phyloP scores from a whole-genome alignment of 1,140 invertebrate genomes.

The Bombus waltoni region DNA sequence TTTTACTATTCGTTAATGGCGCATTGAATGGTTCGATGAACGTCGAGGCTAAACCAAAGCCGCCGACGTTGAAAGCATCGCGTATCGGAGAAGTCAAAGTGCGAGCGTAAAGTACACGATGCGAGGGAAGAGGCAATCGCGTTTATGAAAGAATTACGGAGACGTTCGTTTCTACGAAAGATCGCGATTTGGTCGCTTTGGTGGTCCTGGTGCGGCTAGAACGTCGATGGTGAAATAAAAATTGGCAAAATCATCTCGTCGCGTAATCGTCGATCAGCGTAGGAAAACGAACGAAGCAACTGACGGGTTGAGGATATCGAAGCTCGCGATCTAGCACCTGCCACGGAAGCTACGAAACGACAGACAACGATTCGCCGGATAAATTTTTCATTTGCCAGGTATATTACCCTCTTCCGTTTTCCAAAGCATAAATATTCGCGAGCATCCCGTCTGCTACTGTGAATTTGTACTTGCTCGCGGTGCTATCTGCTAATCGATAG shows the following conservation, averaged over 20 bases:
- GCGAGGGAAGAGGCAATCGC: not conserved
- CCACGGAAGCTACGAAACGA: not conserved
- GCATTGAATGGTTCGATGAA: not conserved
- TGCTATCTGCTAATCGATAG: constrained; percentile 66
- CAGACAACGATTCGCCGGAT: constrained; percentile 16
- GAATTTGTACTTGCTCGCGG: constrained; percentile 62
- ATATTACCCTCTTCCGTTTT: constrained; percentile 40
- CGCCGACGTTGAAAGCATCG: not conserved
- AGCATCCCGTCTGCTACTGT: constrained; percentile 34
- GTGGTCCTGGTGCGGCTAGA: no score
- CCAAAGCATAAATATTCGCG: constrained; percentile 61
- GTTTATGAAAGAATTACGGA: not conserved
- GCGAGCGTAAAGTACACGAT: no score
- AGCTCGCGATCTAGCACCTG: not conserved
- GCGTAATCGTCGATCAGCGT: no score
- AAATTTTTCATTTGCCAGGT: constrained; percentile 45
- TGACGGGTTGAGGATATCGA: not conserved
- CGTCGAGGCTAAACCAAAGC: no score
- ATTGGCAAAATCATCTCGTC: no score
- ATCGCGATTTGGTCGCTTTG: no score
- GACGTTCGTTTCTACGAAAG: no score
- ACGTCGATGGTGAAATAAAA: no score
- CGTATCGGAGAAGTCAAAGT: not conserved
- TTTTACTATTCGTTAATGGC: not conserved
- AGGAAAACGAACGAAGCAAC: not conserved